A percentile compares a stretch with the other conserved stretches of the same genome.
phyloP scores from a whole-genome alignment of 2,888 invertebrate species.

The Mimachlamys varia region DNA sequence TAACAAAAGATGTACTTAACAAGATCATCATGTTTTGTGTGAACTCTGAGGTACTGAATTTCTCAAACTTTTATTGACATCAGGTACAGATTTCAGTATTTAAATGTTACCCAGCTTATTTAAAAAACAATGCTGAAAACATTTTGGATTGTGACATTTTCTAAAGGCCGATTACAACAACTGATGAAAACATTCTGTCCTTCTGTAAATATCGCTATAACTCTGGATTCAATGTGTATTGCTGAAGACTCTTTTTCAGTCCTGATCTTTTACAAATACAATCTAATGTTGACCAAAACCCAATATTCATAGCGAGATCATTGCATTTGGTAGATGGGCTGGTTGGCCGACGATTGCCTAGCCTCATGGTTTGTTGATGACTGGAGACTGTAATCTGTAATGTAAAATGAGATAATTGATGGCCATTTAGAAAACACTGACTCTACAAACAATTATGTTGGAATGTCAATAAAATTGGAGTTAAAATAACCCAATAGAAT shows the following conservation, averaged over 20 bases:
- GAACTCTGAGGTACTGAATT: too few species aligned
- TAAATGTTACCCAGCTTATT: neutral
- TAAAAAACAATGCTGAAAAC: neutral
- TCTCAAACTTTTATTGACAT: neutral
- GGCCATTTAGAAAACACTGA: neutral
- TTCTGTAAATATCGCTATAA: neutral
- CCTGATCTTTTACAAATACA: neutral
- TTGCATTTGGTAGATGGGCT: neutral
- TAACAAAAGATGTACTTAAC: too few species aligned
- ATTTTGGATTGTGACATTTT: neutral
- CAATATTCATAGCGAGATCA: neutral
- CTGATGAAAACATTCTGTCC: neutral
- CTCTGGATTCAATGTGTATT: neutral
- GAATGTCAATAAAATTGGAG: slow-evolving; percentile 5
- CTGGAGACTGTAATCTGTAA: neutral
- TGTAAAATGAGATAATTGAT: neutral
- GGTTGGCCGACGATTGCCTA: neutral
- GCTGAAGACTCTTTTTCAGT: neutral
- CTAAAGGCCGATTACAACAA: neutral
- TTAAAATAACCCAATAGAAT: slow-evolving; percentile 16
- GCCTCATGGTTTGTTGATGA: neutral
- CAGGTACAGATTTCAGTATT: neutral
- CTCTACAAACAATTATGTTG: slow-evolving; percentile 29
- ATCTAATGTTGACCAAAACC: neutral
- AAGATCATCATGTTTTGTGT: too few species aligned